These are phyloP conservation scores for Drymonia ruficornis DNA, from an alignment of 2,888 invertebrate species.

Conservation along the genomic window DNA sequence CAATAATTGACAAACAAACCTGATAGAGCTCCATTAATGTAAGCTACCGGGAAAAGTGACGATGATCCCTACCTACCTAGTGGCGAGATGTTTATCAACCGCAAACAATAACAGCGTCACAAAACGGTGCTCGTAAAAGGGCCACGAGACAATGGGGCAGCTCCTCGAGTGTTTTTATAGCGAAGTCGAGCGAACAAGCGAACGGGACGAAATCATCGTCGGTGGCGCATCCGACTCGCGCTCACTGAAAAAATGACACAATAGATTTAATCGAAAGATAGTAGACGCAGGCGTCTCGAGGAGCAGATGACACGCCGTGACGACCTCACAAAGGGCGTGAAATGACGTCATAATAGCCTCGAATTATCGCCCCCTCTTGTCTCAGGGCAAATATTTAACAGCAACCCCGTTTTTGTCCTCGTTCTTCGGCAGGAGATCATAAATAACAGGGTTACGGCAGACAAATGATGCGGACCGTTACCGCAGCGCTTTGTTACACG, in stretches of 20 bases:
- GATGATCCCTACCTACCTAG: constrained; percentile 82
- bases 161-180: constrained; percentile 78
- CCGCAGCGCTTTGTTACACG: constrained; percentile 74
- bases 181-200: constrained; percentile 75
- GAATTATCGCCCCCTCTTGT: constrained; percentile 84
- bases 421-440: constrained; percentile 77
- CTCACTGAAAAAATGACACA: constrained; percentile 79
- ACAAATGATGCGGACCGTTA: constrained; percentile 82
- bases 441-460: constrained; percentile 78
- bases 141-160: constrained; percentile 79
- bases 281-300: constrained; percentile 81
- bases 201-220: constrained; percentile 81
- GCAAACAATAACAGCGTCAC: constrained; percentile 83
- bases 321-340: constrained; percentile 83
- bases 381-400: constrained; percentile 84
- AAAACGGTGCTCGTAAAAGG: constrained; percentile 82
- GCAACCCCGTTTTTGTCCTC: constrained; percentile 78
- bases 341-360: constrained; percentile 84
- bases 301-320: constrained; percentile 84
- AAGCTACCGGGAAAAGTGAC: constrained; percentile 75
- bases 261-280: constrained; percentile 84
- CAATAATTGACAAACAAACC: constrained; percentile 73
- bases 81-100: constrained; percentile 84
- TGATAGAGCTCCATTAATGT: constrained; percentile 69
- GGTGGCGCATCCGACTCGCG: constrained; percentile 82